Conservation (phyloP, 2,888 invertebrate genomes). For the Adelognathus sp. region DNA sequence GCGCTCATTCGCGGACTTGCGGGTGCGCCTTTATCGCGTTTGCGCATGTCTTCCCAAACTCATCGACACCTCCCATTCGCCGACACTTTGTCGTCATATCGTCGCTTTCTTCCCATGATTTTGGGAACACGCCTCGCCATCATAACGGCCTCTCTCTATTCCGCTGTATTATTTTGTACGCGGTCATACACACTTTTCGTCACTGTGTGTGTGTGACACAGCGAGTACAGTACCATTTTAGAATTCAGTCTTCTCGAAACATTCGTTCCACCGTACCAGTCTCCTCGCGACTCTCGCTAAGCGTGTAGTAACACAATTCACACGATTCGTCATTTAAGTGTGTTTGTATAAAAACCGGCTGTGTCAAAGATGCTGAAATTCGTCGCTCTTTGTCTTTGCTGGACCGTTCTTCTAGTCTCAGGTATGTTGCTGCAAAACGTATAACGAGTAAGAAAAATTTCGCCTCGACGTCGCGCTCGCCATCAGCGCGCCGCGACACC, state of each 20-base stretch:
- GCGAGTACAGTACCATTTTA: conserved; percentile 44
- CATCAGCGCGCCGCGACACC: too few relatives aligned
- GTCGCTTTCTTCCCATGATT: neutral
- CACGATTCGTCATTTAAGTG: conserved; percentile 11
- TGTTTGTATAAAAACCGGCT: conserved; percentile 26
- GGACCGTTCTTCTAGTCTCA: conserved; percentile 53
- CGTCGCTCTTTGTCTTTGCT: conserved; percentile 46
- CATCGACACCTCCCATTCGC: too few relatives aligned
- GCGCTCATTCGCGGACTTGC: too few relatives aligned
- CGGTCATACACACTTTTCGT: neutral
- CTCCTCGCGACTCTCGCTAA: neutral
- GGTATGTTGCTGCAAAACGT: conserved; percentile 42
- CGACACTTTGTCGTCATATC: neutral
- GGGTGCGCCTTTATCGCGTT: too few relatives aligned
- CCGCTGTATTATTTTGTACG: conserved; percentile 1
- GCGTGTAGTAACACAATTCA: neutral
- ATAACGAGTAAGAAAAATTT: neutral
- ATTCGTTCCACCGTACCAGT: conserved; percentile 39
- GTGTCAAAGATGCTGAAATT: conserved; percentile 47
- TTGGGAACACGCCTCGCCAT: neutral
- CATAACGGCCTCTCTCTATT: neutral
- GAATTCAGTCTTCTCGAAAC: conserved; percentile 49
- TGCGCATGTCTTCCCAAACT: neutral
- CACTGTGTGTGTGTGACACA: neutral
- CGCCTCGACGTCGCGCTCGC: neutral